A percentile compares a stretch with the other conserved stretches of the same genome.
phyloP scores from a whole-genome alignment of 2,113 vertebrate species.

The Psilopsiagon aurifrons region DNA sequence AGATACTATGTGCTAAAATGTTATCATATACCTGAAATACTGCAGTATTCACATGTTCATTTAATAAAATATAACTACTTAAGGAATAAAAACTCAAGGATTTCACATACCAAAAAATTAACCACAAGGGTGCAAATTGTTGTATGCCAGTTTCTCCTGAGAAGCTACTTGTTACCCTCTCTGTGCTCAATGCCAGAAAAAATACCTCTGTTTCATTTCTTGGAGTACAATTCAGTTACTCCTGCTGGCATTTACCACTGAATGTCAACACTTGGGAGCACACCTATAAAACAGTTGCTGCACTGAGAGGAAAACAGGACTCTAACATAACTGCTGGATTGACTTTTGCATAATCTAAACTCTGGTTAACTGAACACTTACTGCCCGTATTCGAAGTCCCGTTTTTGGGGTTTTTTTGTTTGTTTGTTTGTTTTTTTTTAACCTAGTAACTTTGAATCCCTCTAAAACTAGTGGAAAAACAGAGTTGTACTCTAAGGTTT shows the following conservation, averaged over 20 bases:
- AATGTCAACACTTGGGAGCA: not conserved
- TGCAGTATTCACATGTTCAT: not conserved
- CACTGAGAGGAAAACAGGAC: not conserved
- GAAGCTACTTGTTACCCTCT: accelerated
- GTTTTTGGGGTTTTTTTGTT: not conserved
- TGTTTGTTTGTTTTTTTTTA: not conserved
- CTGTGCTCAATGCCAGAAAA: not conserved
- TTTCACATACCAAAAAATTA: not conserved
- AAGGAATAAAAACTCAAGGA: not conserved
- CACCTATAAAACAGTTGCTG: not conserved
- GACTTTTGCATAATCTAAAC: not conserved
- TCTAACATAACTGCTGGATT: not conserved
- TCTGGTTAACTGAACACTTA: not conserved
- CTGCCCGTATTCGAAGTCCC: not conserved
- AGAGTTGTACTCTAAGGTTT: not conserved
- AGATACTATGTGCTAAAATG: not conserved
- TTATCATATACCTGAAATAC: not conserved
- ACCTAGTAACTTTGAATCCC: not conserved
- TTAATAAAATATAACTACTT: not conserved
- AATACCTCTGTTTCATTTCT: not conserved
- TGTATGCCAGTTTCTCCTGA: not conserved
- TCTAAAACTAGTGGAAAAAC: not conserved
- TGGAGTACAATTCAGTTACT: not conserved
- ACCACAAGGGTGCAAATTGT: not conserved
- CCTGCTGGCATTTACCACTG: not conserved